Conservation (phyloP, 2,797 vertebrate species). For the Melanotaenia pygmaea region DNA sequence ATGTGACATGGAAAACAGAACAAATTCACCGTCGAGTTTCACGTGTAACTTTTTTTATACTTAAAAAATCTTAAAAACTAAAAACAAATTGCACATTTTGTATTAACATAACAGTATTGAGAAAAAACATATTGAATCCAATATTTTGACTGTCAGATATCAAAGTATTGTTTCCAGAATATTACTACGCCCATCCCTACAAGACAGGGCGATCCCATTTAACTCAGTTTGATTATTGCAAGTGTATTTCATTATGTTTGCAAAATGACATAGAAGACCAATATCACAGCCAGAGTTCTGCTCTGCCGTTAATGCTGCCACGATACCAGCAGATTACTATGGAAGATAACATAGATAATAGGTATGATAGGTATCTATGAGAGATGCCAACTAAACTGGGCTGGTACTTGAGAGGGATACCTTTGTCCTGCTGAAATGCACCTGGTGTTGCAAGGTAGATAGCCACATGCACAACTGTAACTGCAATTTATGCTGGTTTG, state of each 20-base stretch:
- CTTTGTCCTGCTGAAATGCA: no score
- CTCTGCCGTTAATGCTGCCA: not conserved
- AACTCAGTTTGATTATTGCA: not conserved
- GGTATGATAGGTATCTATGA: not conserved
- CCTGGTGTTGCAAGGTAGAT: not conserved
- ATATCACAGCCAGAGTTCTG: not conserved
- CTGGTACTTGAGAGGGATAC: no score
- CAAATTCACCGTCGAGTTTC: no score
- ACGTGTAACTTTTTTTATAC: no score
- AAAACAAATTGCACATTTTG: no score
- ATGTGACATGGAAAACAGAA: no score
- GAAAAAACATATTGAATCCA: no score
- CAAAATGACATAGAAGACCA: not conserved
- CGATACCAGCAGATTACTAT: not conserved
- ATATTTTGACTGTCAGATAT: no score
- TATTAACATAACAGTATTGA: no score
- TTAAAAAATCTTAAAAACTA: no score
- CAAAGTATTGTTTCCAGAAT: no score
- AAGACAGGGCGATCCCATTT: not conserved
- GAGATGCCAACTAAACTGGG: not conserved
- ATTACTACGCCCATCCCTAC: no score
- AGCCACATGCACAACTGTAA: not conserved
- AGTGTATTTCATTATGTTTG: not conserved
- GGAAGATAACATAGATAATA: not conserved
- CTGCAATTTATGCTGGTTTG: not conserved